A percentile compares a stretch with the other conserved stretches of the same genome.
phyloP scores from a whole-genome alignment of 1,140 invertebrate species.

The Ceratitis capitata region DNA sequence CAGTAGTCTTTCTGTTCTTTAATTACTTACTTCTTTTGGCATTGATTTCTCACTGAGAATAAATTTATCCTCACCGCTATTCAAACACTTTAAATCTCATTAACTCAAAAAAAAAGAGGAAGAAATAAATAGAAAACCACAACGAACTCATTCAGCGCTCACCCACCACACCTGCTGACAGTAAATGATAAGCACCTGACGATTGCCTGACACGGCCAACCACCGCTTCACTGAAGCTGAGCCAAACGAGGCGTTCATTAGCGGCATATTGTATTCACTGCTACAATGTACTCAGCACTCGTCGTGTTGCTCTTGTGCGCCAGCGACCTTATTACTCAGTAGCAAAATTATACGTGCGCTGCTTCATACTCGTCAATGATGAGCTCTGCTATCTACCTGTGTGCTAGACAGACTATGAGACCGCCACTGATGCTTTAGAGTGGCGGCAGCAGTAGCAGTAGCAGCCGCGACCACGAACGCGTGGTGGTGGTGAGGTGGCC shows the following conservation, averaged over 20 bases:
- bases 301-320: not conserved
- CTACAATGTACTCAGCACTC: not conserved
- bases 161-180: not conserved
- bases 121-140: not conserved
- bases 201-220: too few species aligned
- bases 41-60: not conserved
- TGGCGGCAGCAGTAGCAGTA: not conserved
- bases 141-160: not conserved
- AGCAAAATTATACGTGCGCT: not conserved
- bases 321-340: not conserved
- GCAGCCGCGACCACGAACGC: not conserved
- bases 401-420: too few species aligned
- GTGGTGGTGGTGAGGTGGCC: not conserved
- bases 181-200: conserved; percentile 1
- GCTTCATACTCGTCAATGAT: not conserved
- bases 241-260: not conserved
- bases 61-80: too few species aligned
- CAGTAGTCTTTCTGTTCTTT: too few species aligned
- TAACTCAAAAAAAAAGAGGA: not conserved
- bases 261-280: not conserved
- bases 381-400: not conserved
- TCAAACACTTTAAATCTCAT: not conserved
- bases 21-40: too few species aligned
- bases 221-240: not conserved
- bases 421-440: too few species aligned